phyloP scores from a whole-genome alignment of 2,797 vertebrate genomes.

The Cirrhinus mrigala region DNA sequence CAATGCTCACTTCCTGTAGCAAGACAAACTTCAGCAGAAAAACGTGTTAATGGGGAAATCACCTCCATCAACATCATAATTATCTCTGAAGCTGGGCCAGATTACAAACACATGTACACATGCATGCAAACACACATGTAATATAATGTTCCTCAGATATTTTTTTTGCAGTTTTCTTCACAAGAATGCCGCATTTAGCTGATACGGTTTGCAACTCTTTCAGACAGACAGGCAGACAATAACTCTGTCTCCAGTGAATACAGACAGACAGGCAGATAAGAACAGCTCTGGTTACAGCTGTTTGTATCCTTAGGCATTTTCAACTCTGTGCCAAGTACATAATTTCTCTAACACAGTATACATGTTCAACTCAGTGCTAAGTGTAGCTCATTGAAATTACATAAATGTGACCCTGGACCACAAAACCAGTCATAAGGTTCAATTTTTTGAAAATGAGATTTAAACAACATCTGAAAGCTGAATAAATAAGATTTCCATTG shows the following conservation, averaged over 20 bases:
- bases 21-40: constrained; percentile 37
- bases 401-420: neutral
- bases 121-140: constrained; percentile 27
- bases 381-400: neutral
- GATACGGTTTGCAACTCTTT: constrained; percentile 10
- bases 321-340: constrained; percentile 36
- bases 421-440: no score
- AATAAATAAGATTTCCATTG: no score
- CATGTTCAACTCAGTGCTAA: neutral
- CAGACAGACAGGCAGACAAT: constrained; percentile 22
- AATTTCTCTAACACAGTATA: constrained; percentile 12
- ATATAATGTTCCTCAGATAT: constrained; percentile 23
- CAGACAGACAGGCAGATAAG: constrained; percentile 46
- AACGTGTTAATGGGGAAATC: constrained; percentile 51
- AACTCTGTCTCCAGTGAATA: neutral
- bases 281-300: constrained; percentile 43
- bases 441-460: no score
- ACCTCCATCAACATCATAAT: constrained; percentile 42
- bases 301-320: constrained; percentile 50
- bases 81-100: constrained; percentile 32
- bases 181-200: constrained; percentile 4
- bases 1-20: constrained; percentile 19
- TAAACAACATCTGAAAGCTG: no score
- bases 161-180: neutral
- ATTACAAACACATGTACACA: constrained; percentile 39